These are phyloP conservation scores for Saguinus midas DNA, from an alignment of 2,113 vertebrate genomes.

Conservation along the genomic window DNA sequence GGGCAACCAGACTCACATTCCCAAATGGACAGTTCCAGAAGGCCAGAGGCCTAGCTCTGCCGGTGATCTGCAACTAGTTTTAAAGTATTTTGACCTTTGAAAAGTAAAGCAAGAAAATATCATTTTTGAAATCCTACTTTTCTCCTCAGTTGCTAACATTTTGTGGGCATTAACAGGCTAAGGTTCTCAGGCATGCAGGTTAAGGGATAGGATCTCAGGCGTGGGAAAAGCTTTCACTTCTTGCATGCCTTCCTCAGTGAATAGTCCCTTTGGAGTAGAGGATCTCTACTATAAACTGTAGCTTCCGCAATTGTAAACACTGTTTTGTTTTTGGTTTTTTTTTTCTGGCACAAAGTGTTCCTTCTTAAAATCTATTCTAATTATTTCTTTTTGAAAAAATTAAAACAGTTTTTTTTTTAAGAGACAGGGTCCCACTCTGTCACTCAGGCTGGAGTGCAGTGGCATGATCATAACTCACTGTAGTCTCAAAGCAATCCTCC, in stretches of 20 bases:
- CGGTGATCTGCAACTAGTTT: background rate
- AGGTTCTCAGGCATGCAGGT: background rate
- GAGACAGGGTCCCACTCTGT: too few relatives aligned
- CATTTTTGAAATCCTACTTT: background rate
- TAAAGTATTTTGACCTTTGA: slow-evolving; percentile 33
- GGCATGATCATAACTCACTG: too few relatives aligned
- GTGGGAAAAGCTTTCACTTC: background rate
- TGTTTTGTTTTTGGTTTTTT: too few relatives aligned
- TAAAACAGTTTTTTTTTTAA: too few relatives aligned
- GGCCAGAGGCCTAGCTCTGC: background rate
- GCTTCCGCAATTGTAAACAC: background rate
- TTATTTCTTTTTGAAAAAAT: background rate
- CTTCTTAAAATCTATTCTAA: background rate
- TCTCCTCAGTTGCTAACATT: background rate
- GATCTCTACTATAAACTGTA: background rate
- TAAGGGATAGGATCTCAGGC: background rate
- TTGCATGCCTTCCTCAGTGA: background rate
- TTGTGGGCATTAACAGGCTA: background rate
- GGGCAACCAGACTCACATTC: background rate
- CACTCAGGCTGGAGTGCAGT: too few relatives aligned
- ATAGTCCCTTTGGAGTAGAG: background rate
- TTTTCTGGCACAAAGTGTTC: background rate
- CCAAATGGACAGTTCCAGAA: background rate
- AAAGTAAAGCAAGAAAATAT: slow-evolving; percentile 10
- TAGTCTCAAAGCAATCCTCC: too few relatives aligned